Percentiles rank a stretch among this genome's conserved stretches.
phyloP scores from a whole-genome alignment of 2,113 vertebrate species.

The Lates calcarifer region DNA sequence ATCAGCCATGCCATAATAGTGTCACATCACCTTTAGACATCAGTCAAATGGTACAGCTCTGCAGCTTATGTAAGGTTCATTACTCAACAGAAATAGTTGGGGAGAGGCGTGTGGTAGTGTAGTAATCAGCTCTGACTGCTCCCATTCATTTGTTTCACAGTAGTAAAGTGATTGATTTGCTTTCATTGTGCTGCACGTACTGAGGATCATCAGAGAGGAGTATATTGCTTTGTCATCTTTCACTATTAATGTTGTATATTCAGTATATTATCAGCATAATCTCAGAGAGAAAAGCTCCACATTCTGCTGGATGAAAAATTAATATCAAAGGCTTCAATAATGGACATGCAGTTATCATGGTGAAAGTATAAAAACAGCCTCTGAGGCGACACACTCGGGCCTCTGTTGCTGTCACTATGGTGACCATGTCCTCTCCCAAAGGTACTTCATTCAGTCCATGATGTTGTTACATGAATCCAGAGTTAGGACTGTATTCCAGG shows the following conservation, averaged over 20 bases:
- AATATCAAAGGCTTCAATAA: conserved; percentile 21
- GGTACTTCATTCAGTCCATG: conserved; percentile 64
- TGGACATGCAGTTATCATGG: conserved; percentile 41
- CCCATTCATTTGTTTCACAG: conserved; percentile 20
- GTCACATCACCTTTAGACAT: conserved; percentile 68
- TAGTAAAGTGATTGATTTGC: conserved; percentile 18
- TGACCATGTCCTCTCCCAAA: conserved; percentile 49
- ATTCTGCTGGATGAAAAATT: neutral
- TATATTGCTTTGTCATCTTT: conserved; percentile 5
- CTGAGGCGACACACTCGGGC: conserved; percentile 35
- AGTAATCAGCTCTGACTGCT: conserved; percentile 34
- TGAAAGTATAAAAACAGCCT: conserved; percentile 22
- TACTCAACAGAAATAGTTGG: conserved; percentile 64
- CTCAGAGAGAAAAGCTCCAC: neutral
- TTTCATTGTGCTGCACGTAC: neutral
- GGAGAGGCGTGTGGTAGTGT: neutral
- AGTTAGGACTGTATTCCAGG: conserved; percentile 76
- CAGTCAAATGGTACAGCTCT: conserved; percentile 50
- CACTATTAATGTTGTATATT: neutral
- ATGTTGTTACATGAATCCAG: conserved; percentile 66
- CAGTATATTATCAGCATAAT: conserved; percentile 1
- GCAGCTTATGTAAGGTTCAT: conserved; percentile 71
- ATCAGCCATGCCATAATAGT: conserved; percentile 47
- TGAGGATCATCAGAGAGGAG: conserved; percentile 1
- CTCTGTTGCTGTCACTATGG: conserved; percentile 81